phyloP scores from a whole-genome alignment of 2,888 invertebrate species.

The Tupiocoris notatus region DNA sequence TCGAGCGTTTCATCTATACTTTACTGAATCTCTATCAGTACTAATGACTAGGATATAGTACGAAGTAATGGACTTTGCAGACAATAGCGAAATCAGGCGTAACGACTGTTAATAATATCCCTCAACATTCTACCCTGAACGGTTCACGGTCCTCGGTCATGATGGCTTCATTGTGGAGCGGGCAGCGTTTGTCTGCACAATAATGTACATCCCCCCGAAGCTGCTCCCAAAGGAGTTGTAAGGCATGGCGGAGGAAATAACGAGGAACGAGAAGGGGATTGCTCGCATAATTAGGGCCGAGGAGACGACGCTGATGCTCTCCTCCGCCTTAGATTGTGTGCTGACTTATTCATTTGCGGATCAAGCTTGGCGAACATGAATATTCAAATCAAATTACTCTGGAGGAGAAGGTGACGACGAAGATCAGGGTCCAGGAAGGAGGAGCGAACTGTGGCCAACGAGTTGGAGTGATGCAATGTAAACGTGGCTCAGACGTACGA shows the following conservation, averaged over 20 bases:
- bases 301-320: conserved; percentile 4
- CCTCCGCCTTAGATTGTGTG: conserved; percentile 18
- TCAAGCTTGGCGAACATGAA: conserved; percentile 22
- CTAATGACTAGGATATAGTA: too few species aligned
- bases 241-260: not conserved
- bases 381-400: conserved; percentile 26
- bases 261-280: not conserved
- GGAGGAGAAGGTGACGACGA: conserved; percentile 1
- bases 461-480: not conserved
- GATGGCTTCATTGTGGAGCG: too few species aligned
- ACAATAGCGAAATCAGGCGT: too few species aligned
- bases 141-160: too few species aligned
- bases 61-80: too few species aligned
- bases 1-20: too few species aligned
- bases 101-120: too few species aligned
- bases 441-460: not conserved
- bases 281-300: conserved; percentile 31
- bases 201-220: not conserved
- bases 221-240: not conserved
- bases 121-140: too few species aligned
- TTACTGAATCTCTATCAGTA: too few species aligned
- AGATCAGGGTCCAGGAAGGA: not conserved
- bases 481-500: not conserved
- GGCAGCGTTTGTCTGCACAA: not conserved
- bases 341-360: conserved; percentile 33